Base-by-base conservation (phyloP, 2,888 invertebrate species). In the Eulithis prunata region DNA sequence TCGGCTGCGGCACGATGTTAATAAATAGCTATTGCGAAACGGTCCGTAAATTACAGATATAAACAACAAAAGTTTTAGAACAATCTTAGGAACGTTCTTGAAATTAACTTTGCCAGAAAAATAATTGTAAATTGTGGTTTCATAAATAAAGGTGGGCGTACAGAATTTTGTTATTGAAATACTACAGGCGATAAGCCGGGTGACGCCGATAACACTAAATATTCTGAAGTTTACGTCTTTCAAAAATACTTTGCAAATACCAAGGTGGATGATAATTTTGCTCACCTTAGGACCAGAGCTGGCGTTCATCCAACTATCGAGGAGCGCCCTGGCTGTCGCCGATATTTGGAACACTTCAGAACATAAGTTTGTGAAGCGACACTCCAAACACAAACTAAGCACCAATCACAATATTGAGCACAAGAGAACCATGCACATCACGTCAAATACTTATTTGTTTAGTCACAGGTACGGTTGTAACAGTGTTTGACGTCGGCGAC, bases 291-390 rank as follows among this genome's bases (percentile, higher is more conserved):
- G 80, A 86, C 86, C 83, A 82, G 88, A 85, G 83, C 90, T 93
- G 92, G 93, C 91, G 89, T 90, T 89, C 92, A 92, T 92, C 92
- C 93, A 92, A 93, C 83, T 87, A 82, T 81, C 81, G 83, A 82
- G 77, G 82, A 83, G 85, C 88, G 86, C 84, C 81, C 83, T 83
- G 90, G 88, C 88, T 87, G 86, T 88, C 88, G 89, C 90, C 89
- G 89, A 91, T 88, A 81, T 80, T 84, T 78, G 79, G 78, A 80
- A 82, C 80, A 84, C 82, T 82, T 86, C 78, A 83, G 77, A 84
- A 81, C 83, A 84, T 80, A 77, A 78, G 80, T 69, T 68, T 64
- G 45, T 61, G 57, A 63, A 70, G 69, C 62, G 66, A 64, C 64
- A 57, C 72, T 66, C 71, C 68, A 71, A 74, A 66, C 74, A 73